Evolutionary conservation across 2,888 invertebrate species (phyloP).

Genomic region (Eristalinus aeneus): DNA sequence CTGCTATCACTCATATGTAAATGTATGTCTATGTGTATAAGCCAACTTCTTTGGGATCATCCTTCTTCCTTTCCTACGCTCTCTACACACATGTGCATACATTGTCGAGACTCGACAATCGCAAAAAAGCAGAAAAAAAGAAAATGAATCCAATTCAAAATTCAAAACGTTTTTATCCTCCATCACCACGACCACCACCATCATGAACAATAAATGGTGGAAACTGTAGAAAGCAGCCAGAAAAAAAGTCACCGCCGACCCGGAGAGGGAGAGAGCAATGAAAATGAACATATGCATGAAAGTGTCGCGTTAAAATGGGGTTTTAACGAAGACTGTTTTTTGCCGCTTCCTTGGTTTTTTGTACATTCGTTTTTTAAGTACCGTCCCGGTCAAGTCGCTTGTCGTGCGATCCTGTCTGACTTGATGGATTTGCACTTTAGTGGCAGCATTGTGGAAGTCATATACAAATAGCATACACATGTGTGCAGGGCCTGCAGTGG

Average conservation of each 20-base stretch:
- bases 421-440: conserved; percentile 68
- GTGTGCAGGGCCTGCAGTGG: conserved; percentile 14
- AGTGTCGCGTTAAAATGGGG: conserved; percentile 71
- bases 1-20: conserved; percentile 68
- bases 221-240: conserved; percentile 55
- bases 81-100: conserved; percentile 5
- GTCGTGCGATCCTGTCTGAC: conserved; percentile 63
- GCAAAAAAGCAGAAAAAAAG: conserved; percentile 17
- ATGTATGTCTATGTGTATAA: conserved; percentile 63
- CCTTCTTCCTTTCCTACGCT: conserved; percentile 12
- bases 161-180: conserved; percentile 70
- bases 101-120: conserved; percentile 38
- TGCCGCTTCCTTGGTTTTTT: conserved; percentile 33
- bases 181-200: conserved; percentile 27
- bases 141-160: conserved; percentile 70
- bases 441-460: conserved; percentile 48
- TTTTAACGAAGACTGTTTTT: conserved; percentile 65
- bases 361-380: conserved; percentile 13
- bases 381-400: conserved; percentile 65
- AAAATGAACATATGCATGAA: conserved; percentile 71
- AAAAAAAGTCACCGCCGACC: conserved; percentile 23
- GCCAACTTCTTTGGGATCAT: conserved; percentile 52
- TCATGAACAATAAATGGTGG: conserved; percentile 49
- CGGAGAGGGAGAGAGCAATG: conserved; percentile 45
- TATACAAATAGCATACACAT: neutral